phyloP scores from a whole-genome alignment of 2,888 invertebrate species.

The Dione juno region DNA sequence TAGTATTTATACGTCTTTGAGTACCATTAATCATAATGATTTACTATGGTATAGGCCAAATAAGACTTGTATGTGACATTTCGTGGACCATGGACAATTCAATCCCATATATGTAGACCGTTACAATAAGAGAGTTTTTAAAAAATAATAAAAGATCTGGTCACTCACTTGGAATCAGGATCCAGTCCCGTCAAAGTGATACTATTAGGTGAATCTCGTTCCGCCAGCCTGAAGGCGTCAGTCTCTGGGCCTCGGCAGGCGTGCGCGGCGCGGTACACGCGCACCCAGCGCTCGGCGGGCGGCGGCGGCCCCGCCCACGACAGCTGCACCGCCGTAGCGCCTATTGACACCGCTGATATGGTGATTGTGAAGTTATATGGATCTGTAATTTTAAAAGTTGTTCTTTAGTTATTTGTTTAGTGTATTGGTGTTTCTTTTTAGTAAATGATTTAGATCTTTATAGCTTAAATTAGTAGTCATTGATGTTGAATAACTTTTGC shows the following conservation, averaged over 20 bases:
- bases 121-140: too few species aligned
- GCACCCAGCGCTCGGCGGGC: conserved; percentile 94
- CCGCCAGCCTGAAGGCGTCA: conserved; percentile 73
- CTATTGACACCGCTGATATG: conserved; percentile 89
- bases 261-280: conserved; percentile 92
- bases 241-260: conserved; percentile 56
- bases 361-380: conserved; percentile 92
- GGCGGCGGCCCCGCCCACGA: conserved; percentile 93
- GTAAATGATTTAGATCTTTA: too few species aligned
- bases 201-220: conserved; percentile 66
- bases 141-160: too few species aligned
- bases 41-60: too few species aligned
- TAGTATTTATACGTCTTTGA: too few species aligned
- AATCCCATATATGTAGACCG: too few species aligned
- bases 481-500: too few species aligned
- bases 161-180: conserved; percentile 84
- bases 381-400: conserved; percentile 73
- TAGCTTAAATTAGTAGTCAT: too few species aligned
- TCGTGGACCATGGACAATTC: too few species aligned
- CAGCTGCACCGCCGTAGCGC: conserved; percentile 90
- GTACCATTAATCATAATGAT: too few species aligned
- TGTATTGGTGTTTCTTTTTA: background rate
- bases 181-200: conserved; percentile 67
- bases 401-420: background rate
- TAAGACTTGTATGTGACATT: too few species aligned